Conservation (phyloP, 1,140 invertebrate species). For the Mya arenaria region DNA sequence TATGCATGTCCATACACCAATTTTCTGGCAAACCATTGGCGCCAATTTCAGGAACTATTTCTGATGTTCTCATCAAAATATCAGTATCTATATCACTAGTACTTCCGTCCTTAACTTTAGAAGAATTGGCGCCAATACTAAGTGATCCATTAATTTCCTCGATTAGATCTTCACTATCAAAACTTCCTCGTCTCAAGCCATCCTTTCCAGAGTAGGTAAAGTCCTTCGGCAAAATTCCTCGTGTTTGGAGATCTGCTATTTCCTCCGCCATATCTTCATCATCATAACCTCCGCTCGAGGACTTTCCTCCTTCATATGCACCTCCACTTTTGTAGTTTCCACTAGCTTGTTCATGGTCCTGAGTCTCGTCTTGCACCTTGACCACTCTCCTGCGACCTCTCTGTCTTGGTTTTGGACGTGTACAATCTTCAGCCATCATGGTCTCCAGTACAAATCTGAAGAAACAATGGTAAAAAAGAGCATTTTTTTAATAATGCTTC, state of each 20-base stretch:
- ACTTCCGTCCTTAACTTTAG: background rate
- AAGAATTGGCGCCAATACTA: background rate
- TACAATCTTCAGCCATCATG: too few relatives aligned
- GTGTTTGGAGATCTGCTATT: constrained; percentile 19
- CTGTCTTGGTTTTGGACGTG: too few relatives aligned
- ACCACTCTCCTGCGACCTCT: too few relatives aligned
- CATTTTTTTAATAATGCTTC: too few relatives aligned
- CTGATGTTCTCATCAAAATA: background rate
- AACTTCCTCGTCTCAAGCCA: background rate
- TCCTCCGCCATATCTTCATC: constrained; percentile 46
- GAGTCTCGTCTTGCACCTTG: too few relatives aligned
- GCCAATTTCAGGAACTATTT: constrained; percentile 39
- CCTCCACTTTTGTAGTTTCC: too few relatives aligned
- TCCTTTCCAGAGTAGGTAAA: background rate
- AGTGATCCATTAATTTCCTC: constrained; percentile 53
- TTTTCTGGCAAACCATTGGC: constrained; percentile 57
- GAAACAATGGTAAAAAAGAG: too few relatives aligned
- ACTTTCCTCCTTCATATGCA: too few relatives aligned
- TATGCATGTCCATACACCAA: constrained; percentile 37
- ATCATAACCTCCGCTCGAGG: too few relatives aligned
- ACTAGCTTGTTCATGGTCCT: too few relatives aligned
- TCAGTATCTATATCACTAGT: background rate
- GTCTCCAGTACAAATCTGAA: too few relatives aligned
- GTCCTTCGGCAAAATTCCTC: constrained; percentile 29
- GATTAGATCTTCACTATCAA: constrained; percentile 15